These are phyloP conservation scores for Euplexia lucipara DNA, from an alignment of 2,888 invertebrate genomes.

Conservation along the genomic window DNA sequence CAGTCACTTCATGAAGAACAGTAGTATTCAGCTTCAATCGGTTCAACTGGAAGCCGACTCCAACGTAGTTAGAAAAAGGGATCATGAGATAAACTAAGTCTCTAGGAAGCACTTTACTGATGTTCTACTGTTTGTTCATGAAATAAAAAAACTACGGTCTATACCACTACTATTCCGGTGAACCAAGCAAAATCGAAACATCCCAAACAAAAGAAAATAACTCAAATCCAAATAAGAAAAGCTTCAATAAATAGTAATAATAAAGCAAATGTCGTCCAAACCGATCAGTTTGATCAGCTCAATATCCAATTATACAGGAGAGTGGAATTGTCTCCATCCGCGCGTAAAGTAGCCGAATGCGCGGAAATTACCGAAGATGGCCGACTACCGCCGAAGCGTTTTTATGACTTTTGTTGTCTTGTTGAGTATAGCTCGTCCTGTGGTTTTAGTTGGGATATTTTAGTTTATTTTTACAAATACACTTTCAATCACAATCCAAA, in stretches of 20 bases:
- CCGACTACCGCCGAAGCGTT: constrained; percentile 22
- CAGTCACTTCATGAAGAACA: too few relatives aligned
- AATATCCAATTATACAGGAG: constrained; percentile 42
- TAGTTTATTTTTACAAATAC: too few relatives aligned
- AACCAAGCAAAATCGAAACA: constrained; percentile 12
- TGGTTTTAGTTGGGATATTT: background rate
- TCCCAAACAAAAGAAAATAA: constrained; percentile 5
- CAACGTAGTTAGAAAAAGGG: too few relatives aligned
- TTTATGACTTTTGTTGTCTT: constrained; percentile 33
- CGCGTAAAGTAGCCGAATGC: constrained; percentile 25
- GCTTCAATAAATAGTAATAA: constrained; percentile 38
- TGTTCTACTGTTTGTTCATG: background rate
- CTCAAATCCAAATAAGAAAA: constrained; percentile 24
- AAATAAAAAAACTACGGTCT: background rate
- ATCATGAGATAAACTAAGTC: too few relatives aligned
- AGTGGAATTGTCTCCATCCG: constrained; percentile 13
- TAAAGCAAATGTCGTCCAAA: constrained; percentile 32
- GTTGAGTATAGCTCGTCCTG: constrained; percentile 8
- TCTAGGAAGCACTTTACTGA: too few relatives aligned
- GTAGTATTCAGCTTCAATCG: too few relatives aligned
- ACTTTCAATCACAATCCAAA: too few relatives aligned
- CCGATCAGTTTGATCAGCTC: constrained; percentile 26
- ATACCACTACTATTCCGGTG: background rate
- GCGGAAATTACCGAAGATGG: constrained; percentile 38
- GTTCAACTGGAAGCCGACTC: too few relatives aligned